Base-by-base conservation (phyloP, 2,797 vertebrate genomes). In the Decapterus maruadsi region DNA sequence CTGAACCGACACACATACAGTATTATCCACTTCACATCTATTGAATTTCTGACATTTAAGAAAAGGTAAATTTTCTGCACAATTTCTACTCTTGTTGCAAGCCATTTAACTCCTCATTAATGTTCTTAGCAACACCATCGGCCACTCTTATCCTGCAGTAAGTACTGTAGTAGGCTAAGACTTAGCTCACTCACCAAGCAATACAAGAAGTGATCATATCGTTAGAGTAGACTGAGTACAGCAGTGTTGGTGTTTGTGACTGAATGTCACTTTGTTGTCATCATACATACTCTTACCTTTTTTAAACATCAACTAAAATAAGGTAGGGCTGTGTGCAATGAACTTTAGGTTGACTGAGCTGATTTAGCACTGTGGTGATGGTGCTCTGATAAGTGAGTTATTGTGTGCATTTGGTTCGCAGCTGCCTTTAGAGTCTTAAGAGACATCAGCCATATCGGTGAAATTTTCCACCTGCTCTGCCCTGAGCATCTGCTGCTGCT, bases 401-500 rank as follows among this genome's bases (percentile, higher is more conserved):
- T 29, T 22, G 20, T 22, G 58, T 43, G 19, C 26, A 20, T 74
- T 83, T 69, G 46, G 40, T 71, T 77, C 45, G 66, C 59, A 46
- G 75, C 59, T 54, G 57, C 62, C 55, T 71, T 60, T 58, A 17
- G 43, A 76, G 56, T 56, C 66, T 31, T 63, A n/a, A 48, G 38
- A 68, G 61, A 82, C 58, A 75, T 74, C 53, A 58, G 11, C 68
- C 19, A 54, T 29, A 71, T 71, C 55, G 50, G 14, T 69, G 64
- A 75, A 75, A 86, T 81, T 81, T 78, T n/a, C 75, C 81, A 82
- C 69, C 72, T 82, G 77, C 66, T 77, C 50, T 12, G 1, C n/a
- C 73, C 56, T 63, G 60, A 68, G 54, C 61, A 74, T 70, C 76
- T 79, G 76, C 56, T 70, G 43, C 57, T 68, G 59, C 26, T 26